Base-by-base conservation (phyloP, 2,113 vertebrate genomes). In the Pygoscelis adeliae region DNA sequence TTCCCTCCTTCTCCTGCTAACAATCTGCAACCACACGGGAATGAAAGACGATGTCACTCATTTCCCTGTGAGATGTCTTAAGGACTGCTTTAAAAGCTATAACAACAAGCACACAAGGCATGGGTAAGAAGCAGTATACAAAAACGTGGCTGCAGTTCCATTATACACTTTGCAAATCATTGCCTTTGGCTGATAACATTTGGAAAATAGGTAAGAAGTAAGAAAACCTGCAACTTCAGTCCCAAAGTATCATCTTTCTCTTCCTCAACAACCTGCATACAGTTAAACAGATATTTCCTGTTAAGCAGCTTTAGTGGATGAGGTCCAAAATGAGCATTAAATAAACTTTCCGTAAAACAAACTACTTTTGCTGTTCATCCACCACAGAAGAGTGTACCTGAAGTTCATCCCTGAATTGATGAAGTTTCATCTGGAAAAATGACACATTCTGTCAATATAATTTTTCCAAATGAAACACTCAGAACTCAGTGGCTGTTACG, bases 41-140 rank as follows among this genome's bases (percentile, higher is more conserved):
- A 65, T 0, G 2, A 76, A 76, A 76, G 16, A 47, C 0, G 0
- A 16, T 27, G 10, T 8, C 16, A 44, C 30, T 55, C n/a, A 49
- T 59, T 95, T 76, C 40, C 66, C 70, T 44, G 36, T 34, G 32
- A 53, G 8, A 59, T 36, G 10, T 47, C 50, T 89, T 49, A 59
- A 65, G 70, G 46, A 50, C 8, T 1, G 1, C 49, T 81, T 76
- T 81, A 66, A 58, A 82, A 86, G 30, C 52, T 66, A 1, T 44
- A 52, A 47, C 34, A 58, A 25, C 7, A 44, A 84, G 38, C 17
- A 40, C 7, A 44, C 12, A 58, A 55, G 30, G 11, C 44, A 62
- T 16, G 3, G 8, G 10, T 66, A 65, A 77, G 49, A 58, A 86
- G n/a, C 14, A 89, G 30, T 65, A 83, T 15, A 47, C 13, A 81